Evolutionary conservation across 64 coral and sea anemone species (phyloP), one percentile per base, ranked within the genome.

Genomic region (Montipora efflorescens): DNA sequence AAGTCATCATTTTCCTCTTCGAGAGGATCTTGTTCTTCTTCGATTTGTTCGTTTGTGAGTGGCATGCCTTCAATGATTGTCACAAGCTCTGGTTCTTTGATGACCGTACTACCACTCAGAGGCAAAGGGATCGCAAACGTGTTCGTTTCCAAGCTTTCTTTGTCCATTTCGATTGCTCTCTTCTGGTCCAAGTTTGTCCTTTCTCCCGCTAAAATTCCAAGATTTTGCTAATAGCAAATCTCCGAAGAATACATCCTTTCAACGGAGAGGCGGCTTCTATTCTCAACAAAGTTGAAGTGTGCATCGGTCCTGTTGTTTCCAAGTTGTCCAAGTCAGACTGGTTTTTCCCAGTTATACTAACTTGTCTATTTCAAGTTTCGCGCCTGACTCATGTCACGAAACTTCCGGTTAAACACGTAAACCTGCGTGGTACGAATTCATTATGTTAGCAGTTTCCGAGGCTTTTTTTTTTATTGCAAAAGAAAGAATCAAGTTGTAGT

Each of bases 11-110:
- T 80, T 20, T 21, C 75, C 19, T 77, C 82, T 78, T 93, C 91
- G 15, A 73, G 15, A 9, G 84, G 71, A 23, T 91, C 77, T 45
- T 86, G 90, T 47, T 93, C 92, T 87, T 88, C 83, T 75, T 93
- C 92, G 6, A 93, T 85, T 73, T 93, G 92, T 81, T 93, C 92
- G 15, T 77, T 88, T 12, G 92, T 93, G 45, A 93, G 48, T 9
- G 92, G 84, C 87, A 88, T 75, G 74, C 51, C 85, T 48, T 93
- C 92, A 77, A 88, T 43, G 25, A 93, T 93, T 15, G 92, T 93
- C 58, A 93, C 84, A 7, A 93, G 58, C 8, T 93, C 92, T 1
- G 92, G 92, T 81, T 93, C 92, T 81, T 93, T 93, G 15, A 81
- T 47, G 11, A 93, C 85, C 5, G 83, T 66, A 22, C 62, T 67